Percentiles rank a stretch among this genome's conserved stretches.
Conservation (phyloP, 2,797 vertebrate species). For the Petrocephalus schoutedeni region DNA sequence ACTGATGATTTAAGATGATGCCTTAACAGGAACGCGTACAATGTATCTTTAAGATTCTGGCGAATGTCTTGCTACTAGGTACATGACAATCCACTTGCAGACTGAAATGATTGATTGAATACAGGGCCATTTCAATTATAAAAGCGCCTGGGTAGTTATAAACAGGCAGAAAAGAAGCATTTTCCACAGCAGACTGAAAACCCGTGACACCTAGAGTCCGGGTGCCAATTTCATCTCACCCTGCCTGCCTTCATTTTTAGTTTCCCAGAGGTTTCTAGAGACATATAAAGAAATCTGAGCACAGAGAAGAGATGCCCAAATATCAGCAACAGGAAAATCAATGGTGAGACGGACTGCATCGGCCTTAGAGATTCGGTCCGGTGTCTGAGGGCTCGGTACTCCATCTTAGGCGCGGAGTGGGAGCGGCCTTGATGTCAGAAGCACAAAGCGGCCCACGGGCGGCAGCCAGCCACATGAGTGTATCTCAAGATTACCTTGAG, state of each 20-base stretch:
- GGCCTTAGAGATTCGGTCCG: slow-evolving; percentile 50
- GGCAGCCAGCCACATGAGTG: not conserved
- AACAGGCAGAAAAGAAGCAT: slow-evolving; percentile 31
- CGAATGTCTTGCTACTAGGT: not conserved
- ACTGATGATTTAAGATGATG: not conserved
- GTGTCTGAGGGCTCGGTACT: slow-evolving; percentile 36
- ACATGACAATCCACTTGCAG: not conserved
- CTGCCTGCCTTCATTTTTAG: slow-evolving; percentile 55
- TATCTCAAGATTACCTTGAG: not conserved
- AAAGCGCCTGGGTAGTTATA: slow-evolving; percentile 36
- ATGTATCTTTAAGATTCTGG: not conserved
- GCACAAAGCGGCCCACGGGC: not conserved
- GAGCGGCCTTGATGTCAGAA: not conserved
- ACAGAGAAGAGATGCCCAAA: slow-evolving; percentile 53
- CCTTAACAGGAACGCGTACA: not conserved
- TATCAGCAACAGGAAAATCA: slow-evolving; percentile 52
- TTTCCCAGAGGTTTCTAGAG: slow-evolving; percentile 52
- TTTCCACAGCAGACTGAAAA: slow-evolving; percentile 53
- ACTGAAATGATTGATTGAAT: slow-evolving; percentile 20
- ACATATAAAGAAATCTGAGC: slow-evolving; percentile 53
- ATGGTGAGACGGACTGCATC: slow-evolving; percentile 45
- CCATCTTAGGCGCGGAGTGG: slow-evolving; percentile 34
- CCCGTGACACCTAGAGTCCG: slow-evolving; percentile 50
- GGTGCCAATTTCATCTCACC: slow-evolving; percentile 52
- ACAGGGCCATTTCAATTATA: slow-evolving; percentile 48